A percentile compares a stretch with the other conserved stretches of the same genome.
Conservation (phyloP, 2,888 invertebrate species). For the Acleris literana region DNA sequence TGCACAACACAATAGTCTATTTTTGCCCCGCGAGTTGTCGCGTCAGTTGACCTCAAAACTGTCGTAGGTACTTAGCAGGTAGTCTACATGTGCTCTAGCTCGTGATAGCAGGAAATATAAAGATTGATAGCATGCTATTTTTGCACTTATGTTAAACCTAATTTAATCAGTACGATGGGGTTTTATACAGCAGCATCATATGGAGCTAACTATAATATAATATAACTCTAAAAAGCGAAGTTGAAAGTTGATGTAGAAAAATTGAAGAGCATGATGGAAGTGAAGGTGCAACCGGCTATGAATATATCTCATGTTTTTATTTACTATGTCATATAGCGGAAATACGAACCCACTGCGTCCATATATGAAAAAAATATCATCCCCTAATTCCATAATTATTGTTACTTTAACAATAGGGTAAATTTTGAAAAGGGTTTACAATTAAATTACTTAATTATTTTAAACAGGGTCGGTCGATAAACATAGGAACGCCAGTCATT, state of each 20-base stretch:
- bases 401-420: conserved; percentile 53
- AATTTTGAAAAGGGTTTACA: conserved; percentile 23
- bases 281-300: conserved; percentile 32
- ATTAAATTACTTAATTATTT: conserved; percentile 23
- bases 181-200: conserved; percentile 11
- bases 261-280: conserved; percentile 22
- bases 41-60: conserved; percentile 33
- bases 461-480: conserved; percentile 22
- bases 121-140: conserved; percentile 23
- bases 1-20: conserved; percentile 35
- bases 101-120: conserved; percentile 12
- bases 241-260: conserved; percentile 15
- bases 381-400: conserved; percentile 74
- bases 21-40: conserved; percentile 28
- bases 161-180: background rate
- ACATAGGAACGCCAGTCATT: conserved; percentile 9
- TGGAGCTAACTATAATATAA: conserved; percentile 11
- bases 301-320: conserved; percentile 32
- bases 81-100: conserved; percentile 20
- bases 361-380: conserved; percentile 69
- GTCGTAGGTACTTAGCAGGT: conserved; percentile 6
- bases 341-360: conserved; percentile 76
- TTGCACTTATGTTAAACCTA: conserved; percentile 13
- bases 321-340: conserved; percentile 41
- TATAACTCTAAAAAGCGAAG: conserved; percentile 31